These are phyloP conservation scores for Myrmecophaga tridactyla DNA, from an alignment of 2,113 vertebrate genomes.

Conservation along the genomic window DNA sequence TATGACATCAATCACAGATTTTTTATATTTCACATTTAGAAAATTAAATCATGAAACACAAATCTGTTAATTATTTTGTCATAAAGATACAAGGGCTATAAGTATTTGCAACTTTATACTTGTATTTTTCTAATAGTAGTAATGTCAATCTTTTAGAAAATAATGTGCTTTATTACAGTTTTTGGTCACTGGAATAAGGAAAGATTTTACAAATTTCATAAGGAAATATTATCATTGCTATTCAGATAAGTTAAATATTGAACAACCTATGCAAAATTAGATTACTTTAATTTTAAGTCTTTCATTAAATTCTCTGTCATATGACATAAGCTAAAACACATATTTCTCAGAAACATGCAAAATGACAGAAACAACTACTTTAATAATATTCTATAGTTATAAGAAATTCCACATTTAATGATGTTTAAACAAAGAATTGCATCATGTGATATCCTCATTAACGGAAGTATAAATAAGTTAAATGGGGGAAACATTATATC, in stretches of 20 bases:
- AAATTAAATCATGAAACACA: not conserved
- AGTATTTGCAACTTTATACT: not conserved
- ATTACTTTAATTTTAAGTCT: not conserved
- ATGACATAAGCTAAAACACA: not conserved
- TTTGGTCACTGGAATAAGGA: not conserved
- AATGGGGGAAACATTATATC: not conserved
- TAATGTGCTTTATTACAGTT: not conserved
- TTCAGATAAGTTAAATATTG: not conserved
- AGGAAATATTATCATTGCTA: not conserved
- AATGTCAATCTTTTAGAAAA: not conserved
- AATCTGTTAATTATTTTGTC: not conserved
- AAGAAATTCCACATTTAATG: not conserved
- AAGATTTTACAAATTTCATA: not conserved
- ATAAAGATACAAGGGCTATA: not conserved
- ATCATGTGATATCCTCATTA: not conserved
- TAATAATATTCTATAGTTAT: not conserved
- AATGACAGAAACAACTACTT: not conserved
- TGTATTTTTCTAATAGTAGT: not conserved
- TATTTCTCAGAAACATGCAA: not conserved
- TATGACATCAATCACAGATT: not conserved
- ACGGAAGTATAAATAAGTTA: not conserved
- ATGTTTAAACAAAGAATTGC: not conserved
- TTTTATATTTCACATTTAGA: not conserved
- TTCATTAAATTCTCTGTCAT: not conserved
- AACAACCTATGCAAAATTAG: not conserved